Conservation (phyloP, 2,113 vertebrate genomes). For the Phaetusa simplex region DNA sequence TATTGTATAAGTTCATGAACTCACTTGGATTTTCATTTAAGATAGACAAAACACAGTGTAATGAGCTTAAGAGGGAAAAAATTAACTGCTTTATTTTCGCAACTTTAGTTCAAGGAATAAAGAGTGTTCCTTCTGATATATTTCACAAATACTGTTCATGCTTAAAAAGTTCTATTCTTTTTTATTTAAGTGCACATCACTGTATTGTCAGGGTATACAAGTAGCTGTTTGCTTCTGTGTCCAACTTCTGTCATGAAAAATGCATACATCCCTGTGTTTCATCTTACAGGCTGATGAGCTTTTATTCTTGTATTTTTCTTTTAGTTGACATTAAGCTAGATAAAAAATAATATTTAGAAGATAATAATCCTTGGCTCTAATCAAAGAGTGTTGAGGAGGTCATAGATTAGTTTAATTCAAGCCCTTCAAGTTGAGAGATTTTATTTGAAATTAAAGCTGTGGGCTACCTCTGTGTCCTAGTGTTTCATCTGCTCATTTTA, state of each 20-base stretch:
- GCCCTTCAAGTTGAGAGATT: not conserved
- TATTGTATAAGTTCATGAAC: not conserved
- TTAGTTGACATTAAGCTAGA: not conserved
- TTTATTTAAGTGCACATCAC: not conserved
- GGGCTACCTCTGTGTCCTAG: not conserved
- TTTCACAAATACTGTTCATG: not conserved
- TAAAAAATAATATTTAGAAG: not conserved
- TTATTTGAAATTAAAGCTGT: slow-evolving; percentile 22
- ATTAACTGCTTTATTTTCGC: not conserved
- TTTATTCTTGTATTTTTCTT: not conserved
- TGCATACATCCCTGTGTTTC: not conserved
- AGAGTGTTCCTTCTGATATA: not conserved
- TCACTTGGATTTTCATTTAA: not conserved
- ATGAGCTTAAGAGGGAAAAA: not conserved
- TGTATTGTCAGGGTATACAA: not conserved
- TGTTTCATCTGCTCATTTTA: slow-evolving; percentile 3
- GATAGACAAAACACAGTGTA: not conserved
- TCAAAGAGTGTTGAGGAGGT: not conserved
- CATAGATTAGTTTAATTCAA: not conserved
- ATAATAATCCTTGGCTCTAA: not conserved
- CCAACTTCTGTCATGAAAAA: not conserved
- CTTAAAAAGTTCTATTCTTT: not conserved
- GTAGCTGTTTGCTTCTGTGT: not conserved
- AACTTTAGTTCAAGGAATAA: not conserved
- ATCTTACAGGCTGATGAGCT: not conserved